These are phyloP conservation scores for Akabosia matsudoensis DNA, from an alignment of 1,140 invertebrate genomes.

Conservation along the genomic window DNA sequence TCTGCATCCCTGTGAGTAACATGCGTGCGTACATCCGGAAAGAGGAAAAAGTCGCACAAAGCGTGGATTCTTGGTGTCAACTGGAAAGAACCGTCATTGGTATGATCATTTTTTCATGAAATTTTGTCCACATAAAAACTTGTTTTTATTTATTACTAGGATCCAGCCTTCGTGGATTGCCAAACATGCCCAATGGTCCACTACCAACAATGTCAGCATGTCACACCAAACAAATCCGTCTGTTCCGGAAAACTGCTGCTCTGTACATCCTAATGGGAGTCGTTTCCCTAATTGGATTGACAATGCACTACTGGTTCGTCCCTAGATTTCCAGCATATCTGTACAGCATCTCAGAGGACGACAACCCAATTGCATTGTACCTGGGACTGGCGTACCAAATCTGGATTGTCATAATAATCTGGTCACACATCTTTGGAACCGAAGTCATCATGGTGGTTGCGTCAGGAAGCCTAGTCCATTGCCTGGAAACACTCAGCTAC, in stretches of 20 bases:
- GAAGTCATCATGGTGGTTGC: conserved; percentile 42
- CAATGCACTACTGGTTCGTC: conserved; percentile 31
- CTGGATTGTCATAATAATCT: conserved; percentile 44
- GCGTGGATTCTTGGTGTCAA: conserved; percentile 41
- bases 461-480: conserved; percentile 38
- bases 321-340: conserved; percentile 42
- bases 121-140: neutral
- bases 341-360: conserved; percentile 32
- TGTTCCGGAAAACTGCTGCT: conserved; percentile 33
- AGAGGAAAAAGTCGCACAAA: conserved; percentile 36
- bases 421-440: conserved; percentile 30
- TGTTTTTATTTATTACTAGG: conserved; percentile 30
- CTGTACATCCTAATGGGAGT: conserved; percentile 37
- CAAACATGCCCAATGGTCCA: conserved; percentile 45
- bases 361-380: conserved; percentile 35
- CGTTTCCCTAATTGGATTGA: conserved; percentile 28
- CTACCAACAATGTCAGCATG: conserved; percentile 45
- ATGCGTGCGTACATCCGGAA: conserved; percentile 36
- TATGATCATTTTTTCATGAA: neutral
- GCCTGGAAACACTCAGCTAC: conserved; percentile 42
- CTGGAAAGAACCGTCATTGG: conserved; percentile 45
- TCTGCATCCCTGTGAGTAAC: conserved; percentile 42
- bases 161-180: conserved; percentile 39
- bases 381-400: conserved; percentile 36
- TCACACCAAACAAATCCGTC: conserved; percentile 34